Base-by-base conservation (phyloP, 2,888 invertebrate genomes). In the Andrena camellia region DNA sequence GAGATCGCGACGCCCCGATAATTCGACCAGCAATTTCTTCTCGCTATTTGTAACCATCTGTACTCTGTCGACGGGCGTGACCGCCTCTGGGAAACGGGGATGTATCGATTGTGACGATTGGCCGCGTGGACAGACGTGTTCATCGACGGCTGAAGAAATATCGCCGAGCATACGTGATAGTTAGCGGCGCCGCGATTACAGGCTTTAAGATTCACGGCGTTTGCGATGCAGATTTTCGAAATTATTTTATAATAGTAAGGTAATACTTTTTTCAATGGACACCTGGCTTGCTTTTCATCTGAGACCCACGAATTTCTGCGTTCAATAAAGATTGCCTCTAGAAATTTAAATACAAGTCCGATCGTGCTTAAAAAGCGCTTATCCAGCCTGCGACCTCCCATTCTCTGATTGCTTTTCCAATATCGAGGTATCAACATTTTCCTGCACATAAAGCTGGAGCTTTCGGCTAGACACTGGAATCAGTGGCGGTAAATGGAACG, bases 31-130 rank as follows among this genome's bases (percentile, higher is more conserved):
- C 54, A 52, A 57, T 66, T 42, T 33, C 64, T 42, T 20, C 57
- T 54, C 13, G 64, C 78, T 64, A 78, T 79, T 77, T 77, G 70
- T 67, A 71, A 62, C 66, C 48, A 71, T 71, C 29, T 59, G 52
- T 17, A 72, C 29, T 35, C 67, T 63, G 75, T 69, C 42, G 68
- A 54, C 48, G 42, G 35, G 26, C 60, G 60, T 26, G 35, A 26
- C 42, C 52, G 33, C 20, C 26, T 48, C 29, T 35, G n/a, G 20
- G 50, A 35, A 60, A 33, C 8, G 13, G 33, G 48, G 50, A 10
- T 26, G 33, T 48, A 66, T 77, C 57, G 77, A 76, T 76, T 57
- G 31, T 50, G 62, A 71, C 20, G 71, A 31, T n/a, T 26, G 8
- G 17, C 48, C 50, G 31, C 50, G 59, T 20, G 50, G 13, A 17